A percentile compares a stretch with the other conserved stretches of the same genome.
Conservation (phyloP, 2,888 invertebrate species). For the Scaptomyza reducta region DNA sequence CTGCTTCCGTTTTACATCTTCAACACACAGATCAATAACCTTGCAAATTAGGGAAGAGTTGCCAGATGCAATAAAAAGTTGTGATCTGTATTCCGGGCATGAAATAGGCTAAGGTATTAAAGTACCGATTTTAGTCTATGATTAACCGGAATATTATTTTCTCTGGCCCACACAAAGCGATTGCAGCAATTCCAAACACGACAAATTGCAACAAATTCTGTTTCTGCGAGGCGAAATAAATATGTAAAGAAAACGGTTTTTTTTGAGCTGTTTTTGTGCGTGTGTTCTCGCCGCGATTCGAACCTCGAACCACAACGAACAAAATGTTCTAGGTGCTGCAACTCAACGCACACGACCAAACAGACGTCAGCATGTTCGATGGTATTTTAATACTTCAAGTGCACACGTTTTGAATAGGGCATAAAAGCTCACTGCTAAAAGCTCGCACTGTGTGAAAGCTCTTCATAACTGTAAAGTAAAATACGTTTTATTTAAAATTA, state of each 20-base stretch:
- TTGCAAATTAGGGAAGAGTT: conserved; percentile 16
- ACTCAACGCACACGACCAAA: conserved; percentile 47
- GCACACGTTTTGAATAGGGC: conserved; percentile 6
- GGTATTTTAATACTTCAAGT: conserved; percentile 13
- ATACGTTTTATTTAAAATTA: no score
- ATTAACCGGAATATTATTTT: conserved; percentile 77
- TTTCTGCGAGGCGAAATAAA: conserved; percentile 42
- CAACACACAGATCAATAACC: conserved; percentile 56
- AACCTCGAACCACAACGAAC: conserved; percentile 17
- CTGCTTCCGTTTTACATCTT: conserved; percentile 39
- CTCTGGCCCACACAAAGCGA: conserved; percentile 71
- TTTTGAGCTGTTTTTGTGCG: not conserved
- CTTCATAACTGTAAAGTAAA: not conserved
- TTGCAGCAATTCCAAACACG: conserved; percentile 64
- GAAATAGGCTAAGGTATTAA: conserved; percentile 81
- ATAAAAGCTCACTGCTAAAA: conserved; percentile 35
- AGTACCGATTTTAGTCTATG: conserved; percentile 74
- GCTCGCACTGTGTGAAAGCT: conserved; percentile 18
- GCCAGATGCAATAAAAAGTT: conserved; percentile 8
- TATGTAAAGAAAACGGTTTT: conserved; percentile 2
- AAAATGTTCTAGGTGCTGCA: not conserved
- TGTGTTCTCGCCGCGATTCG: conserved; percentile 9
- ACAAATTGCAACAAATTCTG: conserved; percentile 52
- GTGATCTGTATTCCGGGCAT: conserved; percentile 78
- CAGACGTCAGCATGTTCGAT: accelerated